Base-by-base conservation (phyloP, 2,888 invertebrate species). In the Myopa testacea region DNA sequence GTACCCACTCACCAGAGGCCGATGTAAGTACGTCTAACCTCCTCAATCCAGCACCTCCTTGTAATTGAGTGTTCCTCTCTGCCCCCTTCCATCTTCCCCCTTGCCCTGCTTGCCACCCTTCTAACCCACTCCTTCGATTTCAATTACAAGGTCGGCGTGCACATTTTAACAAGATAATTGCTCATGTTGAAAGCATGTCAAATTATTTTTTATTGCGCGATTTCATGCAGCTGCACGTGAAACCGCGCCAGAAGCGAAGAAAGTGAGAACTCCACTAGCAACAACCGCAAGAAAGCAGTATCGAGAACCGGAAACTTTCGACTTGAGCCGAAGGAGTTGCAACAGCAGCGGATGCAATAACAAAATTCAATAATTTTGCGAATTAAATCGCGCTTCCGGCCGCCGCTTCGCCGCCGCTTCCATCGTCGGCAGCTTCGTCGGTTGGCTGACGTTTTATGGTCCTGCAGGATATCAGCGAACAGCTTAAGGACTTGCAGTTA, bases 301-400 rank as follows among this genome's bases (percentile, higher is more conserved):
- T 58, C 58, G 16, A 12, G n/a, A 58, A n/a, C n/a, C 26, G 34
- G 5, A 58, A 58, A 14, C 58, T 58, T n/a, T 16, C 14, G 58
- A 58, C 5, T 12, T 58, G 16, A n/a, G 45, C 14, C 52, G 52
- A 52, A 26, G 26, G 19, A 63, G 19, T 34, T 19, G n/a, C 65
- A 10, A 8, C 26, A 37, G 40, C 68, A 63, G 16, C 63, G 73
- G 73, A 73, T 73, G 26, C 40, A 67, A 58, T 38, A 67, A 68
- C 67, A 68, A 75, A 58, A 55, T 67, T 68, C 58, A 55, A 67
- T 68, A 67, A 68, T 68, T 68, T 75, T 40, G 38, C 67, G 68
- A 67, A 75, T 55, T 38, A 58, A 40, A 34, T 67, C 67, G n/a
- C 75, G 67, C 67, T 67, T 75, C 75, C 75, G 75, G 65, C 55